Base-by-base conservation (phyloP, 2,113 vertebrate species). In the Phaethon lepturus region DNA sequence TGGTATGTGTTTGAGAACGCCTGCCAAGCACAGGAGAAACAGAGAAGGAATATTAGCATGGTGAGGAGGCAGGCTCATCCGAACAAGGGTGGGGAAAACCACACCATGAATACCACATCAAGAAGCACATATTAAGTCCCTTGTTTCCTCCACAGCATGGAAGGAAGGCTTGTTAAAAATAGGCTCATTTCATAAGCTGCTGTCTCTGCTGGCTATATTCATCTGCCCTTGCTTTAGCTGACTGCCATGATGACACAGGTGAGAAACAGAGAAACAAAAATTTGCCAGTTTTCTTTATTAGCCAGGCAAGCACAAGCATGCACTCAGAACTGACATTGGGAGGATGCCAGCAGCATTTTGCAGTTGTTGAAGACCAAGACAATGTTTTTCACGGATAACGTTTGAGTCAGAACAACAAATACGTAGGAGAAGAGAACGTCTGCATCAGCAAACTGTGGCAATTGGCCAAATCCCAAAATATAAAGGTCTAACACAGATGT, bases 131-230 rank as follows among this genome's bases (percentile, higher is more conserved):
- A 93, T 75, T 78, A 92, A 86, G 92, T 50, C 64, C 73, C 68
- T 81, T 25, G 91, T 89, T 95, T 94, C 93, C 94, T 77, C 67
- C 60, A 26, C 69, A 89, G 86, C 17, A 2, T 56, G 83, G 94
- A 64, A 63, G 73, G 66, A 58, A 79, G 50, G 74, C 60, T 88
- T 90, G 93, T 92, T 97, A 95, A 96, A 95, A 96, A 96, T 97
- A 97, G 96, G 62, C 49, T 89, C 2, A 2, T 96, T 96, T 93
- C 45, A 17, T 91, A 97, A 97, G 93, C 74, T 89, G 74, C 92
- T 91, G 44, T 91, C 84, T 95, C 95, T 95, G 83, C 56, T 0
- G 47, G 64, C 83, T 97, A 35, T 64, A 75, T 79, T 87, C 56
- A 76, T 82, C 73, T 87, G 69, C 58, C 56, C 50, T 80, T 73